phyloP scores from a whole-genome alignment of 2,888 invertebrate species.

The Leptinotarsa juncta region DNA sequence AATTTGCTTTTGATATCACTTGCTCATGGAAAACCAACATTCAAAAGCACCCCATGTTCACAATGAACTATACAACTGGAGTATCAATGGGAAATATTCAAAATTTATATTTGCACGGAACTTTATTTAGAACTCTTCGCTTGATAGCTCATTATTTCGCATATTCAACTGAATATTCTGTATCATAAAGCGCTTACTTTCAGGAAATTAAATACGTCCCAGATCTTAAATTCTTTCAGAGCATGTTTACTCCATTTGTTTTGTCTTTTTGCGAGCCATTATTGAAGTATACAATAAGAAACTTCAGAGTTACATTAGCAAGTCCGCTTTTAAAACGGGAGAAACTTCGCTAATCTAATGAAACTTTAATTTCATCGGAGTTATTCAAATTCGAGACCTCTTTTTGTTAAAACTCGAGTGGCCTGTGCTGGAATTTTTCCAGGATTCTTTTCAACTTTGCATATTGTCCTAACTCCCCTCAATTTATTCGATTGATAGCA shows the following conservation, averaged over 20 bases:
- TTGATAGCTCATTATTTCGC: neutral
- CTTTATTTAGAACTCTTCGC: neutral
- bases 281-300: constrained; percentile 34
- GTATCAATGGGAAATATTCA: constrained; percentile 1
- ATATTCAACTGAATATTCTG: constrained; percentile 4
- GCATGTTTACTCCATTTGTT: constrained; percentile 8
- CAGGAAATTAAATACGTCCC: constrained; percentile 6
- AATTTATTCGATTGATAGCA: neutral
- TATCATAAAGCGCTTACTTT: neutral
- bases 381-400: constrained; percentile 46
- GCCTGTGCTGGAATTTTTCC: constrained; percentile 35
- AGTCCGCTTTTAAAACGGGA: constrained; percentile 32
- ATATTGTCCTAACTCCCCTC: constrained; percentile 19
- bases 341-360: constrained; percentile 50
- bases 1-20: too few species aligned
- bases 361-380: constrained; percentile 49
- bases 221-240: neutral
- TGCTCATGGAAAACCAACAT: too few species aligned
- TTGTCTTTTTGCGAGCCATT: constrained; percentile 27
- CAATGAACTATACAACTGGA: neutral
- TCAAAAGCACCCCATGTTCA: neutral
- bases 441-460: constrained; percentile 43
- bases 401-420: neutral
- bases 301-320: constrained; percentile 31
- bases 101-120: constrained; percentile 6